phyloP scores from a whole-genome alignment of 2,888 invertebrate genomes.

The Colletes collaris region DNA sequence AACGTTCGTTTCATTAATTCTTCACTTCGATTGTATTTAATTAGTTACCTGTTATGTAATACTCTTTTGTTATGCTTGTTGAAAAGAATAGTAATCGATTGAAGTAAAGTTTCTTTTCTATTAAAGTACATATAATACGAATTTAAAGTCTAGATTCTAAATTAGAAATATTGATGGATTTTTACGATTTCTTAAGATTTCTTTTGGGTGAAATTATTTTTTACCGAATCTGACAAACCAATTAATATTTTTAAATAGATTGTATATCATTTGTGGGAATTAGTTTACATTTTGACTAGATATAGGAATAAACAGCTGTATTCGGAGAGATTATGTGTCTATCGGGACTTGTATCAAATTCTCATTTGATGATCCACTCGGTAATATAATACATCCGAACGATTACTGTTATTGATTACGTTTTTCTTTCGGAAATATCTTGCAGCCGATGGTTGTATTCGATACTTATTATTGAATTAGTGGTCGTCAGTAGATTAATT shows the following conservation, averaged over 20 bases:
- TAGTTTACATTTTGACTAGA: too few species aligned
- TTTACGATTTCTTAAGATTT: neutral
- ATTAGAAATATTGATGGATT: neutral
- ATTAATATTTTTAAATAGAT: too few species aligned
- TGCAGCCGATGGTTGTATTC: conserved; percentile 10
- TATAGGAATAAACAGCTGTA: too few species aligned
- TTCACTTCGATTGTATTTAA: neutral
- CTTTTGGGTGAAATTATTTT: neutral
- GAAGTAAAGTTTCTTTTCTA: too few species aligned
- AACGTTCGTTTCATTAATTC: neutral
- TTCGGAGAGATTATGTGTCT: too few species aligned
- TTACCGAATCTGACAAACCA: too few species aligned
- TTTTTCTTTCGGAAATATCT: neutral
- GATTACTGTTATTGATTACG: neutral
- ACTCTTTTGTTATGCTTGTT: neutral
- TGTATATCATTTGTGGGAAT: too few species aligned
- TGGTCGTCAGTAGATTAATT: conserved; percentile 54
- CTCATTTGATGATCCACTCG: too few species aligned
- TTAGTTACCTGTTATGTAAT: neutral
- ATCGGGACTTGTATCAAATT: too few species aligned
- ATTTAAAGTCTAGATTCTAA: neutral
- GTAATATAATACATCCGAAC: neutral
- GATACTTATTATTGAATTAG: conserved; percentile 46
- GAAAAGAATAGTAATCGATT: neutral
- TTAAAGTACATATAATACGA: neutral